Percentiles rank a stretch among this genome's conserved stretches.
These are phyloP conservation scores for Lepidocolaptes lacrymiger DNA, from an alignment of 2,797 vertebrate species.

Conservation along the genomic window DNA sequence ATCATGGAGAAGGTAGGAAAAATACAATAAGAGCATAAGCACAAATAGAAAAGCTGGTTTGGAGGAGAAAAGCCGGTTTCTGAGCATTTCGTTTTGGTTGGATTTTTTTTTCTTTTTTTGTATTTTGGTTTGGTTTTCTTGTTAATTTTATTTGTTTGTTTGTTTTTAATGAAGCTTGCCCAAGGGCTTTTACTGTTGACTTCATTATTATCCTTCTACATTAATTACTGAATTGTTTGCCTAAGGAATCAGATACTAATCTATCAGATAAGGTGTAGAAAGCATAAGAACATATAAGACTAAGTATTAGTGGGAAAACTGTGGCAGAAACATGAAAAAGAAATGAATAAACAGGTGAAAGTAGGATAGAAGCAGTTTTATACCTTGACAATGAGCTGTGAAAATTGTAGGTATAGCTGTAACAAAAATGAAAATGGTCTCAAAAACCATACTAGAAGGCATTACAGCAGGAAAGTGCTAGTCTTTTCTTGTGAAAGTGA, in stretches of 20 bases:
- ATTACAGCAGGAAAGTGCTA: neutral
- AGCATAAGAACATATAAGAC: neutral
- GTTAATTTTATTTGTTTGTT: neutral
- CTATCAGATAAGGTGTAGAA: neutral
- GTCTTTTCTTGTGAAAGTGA: neutral
- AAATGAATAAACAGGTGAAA: neutral
- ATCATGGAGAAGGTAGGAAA: rapidly evolving
- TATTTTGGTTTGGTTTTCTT: neutral
- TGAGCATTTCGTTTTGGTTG: rapidly evolving
- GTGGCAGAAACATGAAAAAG: neutral
- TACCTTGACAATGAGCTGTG: neutral
- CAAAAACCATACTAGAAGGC: neutral
- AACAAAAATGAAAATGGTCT: neutral
- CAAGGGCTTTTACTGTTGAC: neutral
- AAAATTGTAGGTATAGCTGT: neutral
- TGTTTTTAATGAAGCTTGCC: neutral
- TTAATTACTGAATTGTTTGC: neutral
- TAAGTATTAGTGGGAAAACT: neutral
- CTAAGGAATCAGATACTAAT: neutral
- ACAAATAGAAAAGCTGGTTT: neutral
- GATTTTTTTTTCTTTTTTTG: neutral
- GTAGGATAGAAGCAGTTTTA: neutral
- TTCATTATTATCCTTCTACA: neutral
- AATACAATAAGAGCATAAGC: neutral
- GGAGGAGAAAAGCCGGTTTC: rapidly evolving